These are phyloP conservation scores for Papilio polytes DNA, from an alignment of 1,140 invertebrate genomes.

Conservation along the genomic window DNA sequence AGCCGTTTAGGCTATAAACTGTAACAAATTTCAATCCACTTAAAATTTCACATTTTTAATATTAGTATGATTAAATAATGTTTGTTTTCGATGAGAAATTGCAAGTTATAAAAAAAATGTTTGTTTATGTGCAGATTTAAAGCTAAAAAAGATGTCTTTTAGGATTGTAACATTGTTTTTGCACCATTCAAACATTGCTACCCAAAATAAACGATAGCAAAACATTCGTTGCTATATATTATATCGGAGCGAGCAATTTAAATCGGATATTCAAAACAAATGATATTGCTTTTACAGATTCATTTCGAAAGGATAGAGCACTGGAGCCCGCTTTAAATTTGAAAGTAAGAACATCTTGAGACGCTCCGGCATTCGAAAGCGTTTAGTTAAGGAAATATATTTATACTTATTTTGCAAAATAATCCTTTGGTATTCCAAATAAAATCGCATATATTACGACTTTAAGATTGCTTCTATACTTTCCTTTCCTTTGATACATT, in stretches of 20 bases:
- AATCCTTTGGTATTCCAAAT: slow-evolving; percentile 1
- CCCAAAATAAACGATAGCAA: not conserved
- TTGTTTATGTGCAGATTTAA: too few species aligned
- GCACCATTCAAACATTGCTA: not conserved
- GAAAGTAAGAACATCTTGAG: not conserved
- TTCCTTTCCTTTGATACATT: not conserved
- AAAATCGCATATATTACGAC: not conserved
- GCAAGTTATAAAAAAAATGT: too few species aligned
- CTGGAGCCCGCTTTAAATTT: not conserved
- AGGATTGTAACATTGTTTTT: not conserved
- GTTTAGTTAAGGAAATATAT: slow-evolving; percentile 30
- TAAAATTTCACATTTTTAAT: too few species aligned
- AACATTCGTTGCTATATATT: not conserved
- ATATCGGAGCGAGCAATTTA: not conserved
- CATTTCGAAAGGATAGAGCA: slow-evolving; percentile 23
- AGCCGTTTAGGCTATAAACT: too few species aligned
- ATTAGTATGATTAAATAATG: too few species aligned
- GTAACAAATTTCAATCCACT: too few species aligned
- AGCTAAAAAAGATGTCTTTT: not conserved
- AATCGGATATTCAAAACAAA: slow-evolving; percentile 28
- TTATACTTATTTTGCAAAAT: not conserved
- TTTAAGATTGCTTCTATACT: not conserved
- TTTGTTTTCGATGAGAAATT: too few species aligned
- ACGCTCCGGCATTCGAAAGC: not conserved
- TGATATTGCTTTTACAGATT: slow-evolving; percentile 17